Conservation (phyloP, 2,888 invertebrate genomes). For the Julus scandinavius region DNA sequence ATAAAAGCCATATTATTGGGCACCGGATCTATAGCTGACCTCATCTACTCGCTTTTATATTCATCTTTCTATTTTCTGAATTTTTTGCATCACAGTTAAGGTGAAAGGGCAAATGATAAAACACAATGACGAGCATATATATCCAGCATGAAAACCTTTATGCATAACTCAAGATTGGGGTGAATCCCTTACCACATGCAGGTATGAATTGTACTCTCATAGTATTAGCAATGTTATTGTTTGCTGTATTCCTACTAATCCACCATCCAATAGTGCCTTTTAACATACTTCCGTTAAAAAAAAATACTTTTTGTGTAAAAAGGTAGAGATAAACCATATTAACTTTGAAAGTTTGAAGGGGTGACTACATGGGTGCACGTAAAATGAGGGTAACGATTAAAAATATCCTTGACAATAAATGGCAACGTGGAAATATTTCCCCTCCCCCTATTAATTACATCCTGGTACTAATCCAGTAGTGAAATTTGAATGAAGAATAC, state of each 20-base stretch:
- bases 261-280: background rate
- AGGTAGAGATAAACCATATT: background rate
- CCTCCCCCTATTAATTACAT: constrained; percentile 31
- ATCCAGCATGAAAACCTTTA: background rate
- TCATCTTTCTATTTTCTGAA: background rate
- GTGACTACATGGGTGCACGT: background rate
- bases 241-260: background rate
- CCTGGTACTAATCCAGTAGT: constrained; percentile 24
- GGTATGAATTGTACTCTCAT: background rate
- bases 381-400: background rate
- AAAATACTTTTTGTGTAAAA: background rate
- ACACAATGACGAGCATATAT: background rate
- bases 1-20: background rate
- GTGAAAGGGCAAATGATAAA: background rate
- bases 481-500: background rate
- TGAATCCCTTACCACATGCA: background rate
- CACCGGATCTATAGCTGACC: background rate
- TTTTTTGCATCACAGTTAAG: background rate
- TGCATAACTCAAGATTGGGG: background rate
- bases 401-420: constrained; percentile 13
- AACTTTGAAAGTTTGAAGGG: background rate
- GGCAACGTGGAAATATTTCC: background rate
- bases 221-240: constrained; percentile 5
- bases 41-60: background rate
- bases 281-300: background rate